Conservation (phyloP, 1,140 invertebrate genomes). For the Cotesia chilonis region DNA sequence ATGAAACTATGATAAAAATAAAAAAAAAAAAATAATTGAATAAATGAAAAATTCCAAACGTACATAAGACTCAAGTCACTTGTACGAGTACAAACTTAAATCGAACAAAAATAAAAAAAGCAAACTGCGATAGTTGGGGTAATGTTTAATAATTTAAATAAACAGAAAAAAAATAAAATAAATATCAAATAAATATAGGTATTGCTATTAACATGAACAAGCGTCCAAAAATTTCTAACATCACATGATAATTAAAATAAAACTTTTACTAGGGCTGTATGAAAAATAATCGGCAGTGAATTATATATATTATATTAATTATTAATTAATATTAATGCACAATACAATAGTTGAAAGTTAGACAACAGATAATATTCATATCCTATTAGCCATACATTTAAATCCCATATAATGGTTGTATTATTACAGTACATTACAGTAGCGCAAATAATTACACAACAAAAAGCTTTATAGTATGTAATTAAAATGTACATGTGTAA, state of each 20-base stretch:
- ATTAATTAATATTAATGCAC: no score
- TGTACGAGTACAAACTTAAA: conserved; percentile 50
- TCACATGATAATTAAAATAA: background rate
- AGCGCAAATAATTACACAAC: conserved; percentile 8
- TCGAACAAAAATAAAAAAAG: conserved; percentile 31
- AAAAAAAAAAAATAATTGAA: conserved; percentile 23
- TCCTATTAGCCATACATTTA: conserved; percentile 26
- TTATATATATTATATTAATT: no score
- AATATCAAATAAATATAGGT: conserved; percentile 4
- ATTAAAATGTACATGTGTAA: conserved; percentile 42
- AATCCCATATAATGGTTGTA: conserved; percentile 35
- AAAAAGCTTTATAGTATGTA: conserved; percentile 32
- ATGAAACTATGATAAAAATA: conserved; percentile 4
- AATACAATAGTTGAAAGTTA: no score
- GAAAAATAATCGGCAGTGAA: no score
- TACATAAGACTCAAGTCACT: conserved; percentile 36
- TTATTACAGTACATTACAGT: conserved; percentile 26
- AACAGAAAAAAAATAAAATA: conserved; percentile 21
- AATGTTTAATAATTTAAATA: no score
- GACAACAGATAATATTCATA: conserved; percentile 2
- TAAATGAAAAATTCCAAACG: conserved; percentile 19
- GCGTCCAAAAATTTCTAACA: conserved; percentile 11
- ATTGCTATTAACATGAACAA: background rate
- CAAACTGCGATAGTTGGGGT: conserved; percentile 33
- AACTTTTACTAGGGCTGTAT: no score